Base-by-base conservation (phyloP, 2,888 invertebrate species). In the Caenorhabditis uteleia region DNA sequence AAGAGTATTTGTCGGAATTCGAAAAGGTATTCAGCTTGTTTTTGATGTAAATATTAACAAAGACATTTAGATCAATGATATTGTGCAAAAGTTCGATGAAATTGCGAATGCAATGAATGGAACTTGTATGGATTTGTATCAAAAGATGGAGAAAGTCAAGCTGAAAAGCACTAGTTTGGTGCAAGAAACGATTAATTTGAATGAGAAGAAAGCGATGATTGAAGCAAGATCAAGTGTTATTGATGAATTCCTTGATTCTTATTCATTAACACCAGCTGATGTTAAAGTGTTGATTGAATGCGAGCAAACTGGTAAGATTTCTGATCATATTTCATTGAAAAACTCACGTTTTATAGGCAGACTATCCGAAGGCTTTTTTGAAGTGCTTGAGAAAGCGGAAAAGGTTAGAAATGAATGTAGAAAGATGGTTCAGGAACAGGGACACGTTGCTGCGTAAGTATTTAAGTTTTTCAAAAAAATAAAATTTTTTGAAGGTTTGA, bases 51-150 rank as follows among this genome's bases (percentile, higher is more conserved):
- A 45, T 3, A 8, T 8, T 21, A n/a, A 7, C 8, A 18, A 4
- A 45, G 31, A 45, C 1, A 21, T 51, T 49, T 20, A 57, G 50
- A 56, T 61, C 10, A 61, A 55, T 36, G 47, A 26, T 26, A 50
- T 61, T 27, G 61, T 61, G 5, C 55, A 61, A 36, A 61, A 55
- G 43, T 61, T 61, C 26, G 55, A 61, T 20, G 61, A 61, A 31
- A 50, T 61, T 6, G 55, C 50, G 25, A 36, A 51, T 4, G 42
- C 43, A 33, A 56, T 61, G 55, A 61, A 61, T 20, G 51, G 45
- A 12, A 56, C 46, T 1, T 61, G 61, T 26, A 55, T 50, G 12
- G 51, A 55, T 46, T n/a, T 61, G 14, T 56, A 55, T 38, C 50
- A 56, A 34, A 50, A 56, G 36, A 51, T 61, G 49, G 61, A 61